Evolutionary conservation across 2,888 invertebrate species (phyloP).

Genomic region (Agonopterix arenella): DNA sequence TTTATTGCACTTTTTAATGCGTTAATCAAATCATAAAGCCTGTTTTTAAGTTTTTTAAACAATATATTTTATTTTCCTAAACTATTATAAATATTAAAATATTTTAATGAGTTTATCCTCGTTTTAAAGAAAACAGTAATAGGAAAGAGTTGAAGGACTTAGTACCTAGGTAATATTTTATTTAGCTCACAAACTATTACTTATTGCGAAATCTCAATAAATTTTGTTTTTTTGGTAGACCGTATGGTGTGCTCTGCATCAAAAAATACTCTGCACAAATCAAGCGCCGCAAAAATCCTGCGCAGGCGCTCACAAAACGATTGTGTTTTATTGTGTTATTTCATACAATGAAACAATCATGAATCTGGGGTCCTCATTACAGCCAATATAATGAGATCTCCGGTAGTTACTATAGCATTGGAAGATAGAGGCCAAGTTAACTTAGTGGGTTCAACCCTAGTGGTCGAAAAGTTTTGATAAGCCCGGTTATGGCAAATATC

Average conservation of each 20-base stretch:
- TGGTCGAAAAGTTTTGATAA: conserved; percentile 26
- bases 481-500: conserved; percentile 34
- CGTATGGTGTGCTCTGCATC: neutral
- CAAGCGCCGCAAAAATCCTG: conserved; percentile 23
- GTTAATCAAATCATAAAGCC: too few species aligned
- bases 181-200: too few species aligned
- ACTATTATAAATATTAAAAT: too few species aligned
- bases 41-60: too few species aligned
- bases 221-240: neutral
- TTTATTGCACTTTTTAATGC: too few species aligned
- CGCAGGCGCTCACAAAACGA: conserved; percentile 36
- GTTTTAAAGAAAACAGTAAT: too few species aligned
- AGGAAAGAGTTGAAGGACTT: too few species aligned
- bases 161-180: too few species aligned
- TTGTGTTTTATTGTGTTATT: conserved; percentile 38
- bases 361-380: conserved; percentile 16
- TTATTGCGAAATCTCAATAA: too few species aligned
- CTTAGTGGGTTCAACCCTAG: conserved; percentile 18
- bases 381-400: conserved; percentile 12
- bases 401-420: neutral
- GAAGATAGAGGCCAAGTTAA: conserved; percentile 12
- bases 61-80: too few species aligned
- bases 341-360: conserved; percentile 34
- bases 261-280: conserved; percentile 12
- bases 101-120: too few species aligned